These are phyloP conservation scores for Yponomeuta plumbellus DNA, from an alignment of 2,888 invertebrate genomes.

Conservation along the genomic window DNA sequence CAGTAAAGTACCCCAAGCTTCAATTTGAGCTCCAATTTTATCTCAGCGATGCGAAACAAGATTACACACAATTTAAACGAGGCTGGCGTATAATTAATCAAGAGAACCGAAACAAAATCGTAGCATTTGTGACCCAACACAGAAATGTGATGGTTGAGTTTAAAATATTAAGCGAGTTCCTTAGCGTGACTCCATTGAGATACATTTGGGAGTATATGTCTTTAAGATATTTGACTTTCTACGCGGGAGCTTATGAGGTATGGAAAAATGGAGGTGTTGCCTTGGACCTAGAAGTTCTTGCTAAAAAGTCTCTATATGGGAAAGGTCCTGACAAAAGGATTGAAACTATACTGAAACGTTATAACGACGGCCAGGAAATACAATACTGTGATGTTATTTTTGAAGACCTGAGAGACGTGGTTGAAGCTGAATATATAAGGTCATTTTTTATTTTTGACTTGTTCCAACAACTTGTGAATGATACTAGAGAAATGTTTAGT, in stretches of 20 bases:
- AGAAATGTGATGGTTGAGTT: constrained; percentile 30
- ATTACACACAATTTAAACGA: not conserved
- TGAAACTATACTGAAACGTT: constrained; percentile 47
- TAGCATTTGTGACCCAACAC: not conserved
- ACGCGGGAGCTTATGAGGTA: constrained; percentile 65
- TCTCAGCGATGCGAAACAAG: not conserved
- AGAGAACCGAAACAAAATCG: not conserved
- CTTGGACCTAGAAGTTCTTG: constrained; percentile 46
- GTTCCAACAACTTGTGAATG: constrained; percentile 43
- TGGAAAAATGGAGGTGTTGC: constrained; percentile 76
- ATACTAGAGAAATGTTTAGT: constrained; percentile 29
- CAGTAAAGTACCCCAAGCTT: constrained; percentile 40
- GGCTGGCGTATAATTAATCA: not conserved
- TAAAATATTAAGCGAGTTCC: constrained; percentile 50
- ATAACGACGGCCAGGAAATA: constrained; percentile 51
- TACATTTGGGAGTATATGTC: constrained; percentile 67
- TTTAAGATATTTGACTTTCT: constrained; percentile 60
- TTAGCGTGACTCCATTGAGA: constrained; percentile 66
- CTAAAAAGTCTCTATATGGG: constrained; percentile 36
- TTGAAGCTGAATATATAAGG: constrained; percentile 38
- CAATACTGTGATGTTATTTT: constrained; percentile 44
- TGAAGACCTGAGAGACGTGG: constrained; percentile 42
- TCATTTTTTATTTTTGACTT: constrained; percentile 39
- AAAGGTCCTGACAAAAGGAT: constrained; percentile 37
- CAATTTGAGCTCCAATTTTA: not conserved